A percentile compares a stretch with the other conserved stretches of the same genome.
Evolutionary conservation across 2,797 vertebrate genomes (phyloP).

Genomic region (Syncerus caffer): DNA sequence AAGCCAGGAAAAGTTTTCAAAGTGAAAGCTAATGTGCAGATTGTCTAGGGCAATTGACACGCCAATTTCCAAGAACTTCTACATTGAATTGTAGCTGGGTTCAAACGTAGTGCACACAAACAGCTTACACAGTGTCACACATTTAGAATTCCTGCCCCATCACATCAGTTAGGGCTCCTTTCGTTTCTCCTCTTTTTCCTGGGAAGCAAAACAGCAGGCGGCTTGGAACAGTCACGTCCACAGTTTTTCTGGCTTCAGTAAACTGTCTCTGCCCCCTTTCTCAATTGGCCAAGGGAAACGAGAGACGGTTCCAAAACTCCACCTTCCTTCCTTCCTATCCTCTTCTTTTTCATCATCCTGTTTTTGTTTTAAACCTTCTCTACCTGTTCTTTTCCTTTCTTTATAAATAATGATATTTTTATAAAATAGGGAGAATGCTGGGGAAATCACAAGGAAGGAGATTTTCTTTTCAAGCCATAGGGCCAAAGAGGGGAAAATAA

Average conservation of each 20-base stretch:
- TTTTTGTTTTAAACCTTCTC: neutral
- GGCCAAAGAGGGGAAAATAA: neutral
- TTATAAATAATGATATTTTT: slow-evolving; percentile 11
- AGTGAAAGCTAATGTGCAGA: slow-evolving; percentile 50
- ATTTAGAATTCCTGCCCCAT: slow-evolving; percentile 52
- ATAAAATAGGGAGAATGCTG: slow-evolving; percentile 34
- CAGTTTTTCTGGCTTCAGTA: slow-evolving; percentile 19
- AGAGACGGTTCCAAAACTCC: neutral
- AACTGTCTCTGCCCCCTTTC: slow-evolving; percentile 13
- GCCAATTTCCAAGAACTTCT: slow-evolving; percentile 48
- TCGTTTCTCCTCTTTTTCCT: neutral
- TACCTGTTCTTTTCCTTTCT: slow-evolving; percentile 8
- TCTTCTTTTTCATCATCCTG: neutral
- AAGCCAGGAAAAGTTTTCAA: slow-evolving; percentile 63
- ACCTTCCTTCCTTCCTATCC: neutral
- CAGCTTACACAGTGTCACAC: slow-evolving; percentile 28
- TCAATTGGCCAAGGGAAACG: slow-evolving; percentile 39
- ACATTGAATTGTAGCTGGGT: slow-evolving; percentile 39
- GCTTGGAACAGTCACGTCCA: slow-evolving; percentile 38
- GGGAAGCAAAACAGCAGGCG: slow-evolving; percentile 48
- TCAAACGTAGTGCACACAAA: slow-evolving; percentile 72
- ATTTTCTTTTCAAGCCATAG: neutral
- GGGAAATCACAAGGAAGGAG: neutral
- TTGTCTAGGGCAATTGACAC: slow-evolving; percentile 34
- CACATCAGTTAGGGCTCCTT: slow-evolving; percentile 4